Conservation (phyloP, 2,113 vertebrate species). For the Sinocyclocheilus anophthalmus region DNA sequence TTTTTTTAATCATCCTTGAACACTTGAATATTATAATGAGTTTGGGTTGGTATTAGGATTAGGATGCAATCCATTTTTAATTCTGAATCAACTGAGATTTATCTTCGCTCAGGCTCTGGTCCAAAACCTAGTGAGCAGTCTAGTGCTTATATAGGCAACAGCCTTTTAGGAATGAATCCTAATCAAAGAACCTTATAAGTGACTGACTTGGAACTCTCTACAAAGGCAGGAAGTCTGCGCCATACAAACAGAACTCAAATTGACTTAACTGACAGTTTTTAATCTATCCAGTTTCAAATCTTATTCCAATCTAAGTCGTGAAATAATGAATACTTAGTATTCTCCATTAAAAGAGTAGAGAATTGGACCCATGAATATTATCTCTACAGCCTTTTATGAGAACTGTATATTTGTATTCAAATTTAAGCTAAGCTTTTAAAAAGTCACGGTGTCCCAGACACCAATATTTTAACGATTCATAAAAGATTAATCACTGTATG, state of each 20-base stretch:
- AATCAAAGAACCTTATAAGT: not conserved
- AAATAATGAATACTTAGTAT: too few species aligned
- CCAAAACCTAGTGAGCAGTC: not conserved
- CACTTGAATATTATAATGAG: not conserved
- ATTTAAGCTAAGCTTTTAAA: too few species aligned
- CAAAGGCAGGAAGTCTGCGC: not conserved
- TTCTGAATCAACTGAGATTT: not conserved
- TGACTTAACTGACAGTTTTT: not conserved
- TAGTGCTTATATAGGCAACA: not conserved
- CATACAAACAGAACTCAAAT: not conserved
- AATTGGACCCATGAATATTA: too few species aligned
- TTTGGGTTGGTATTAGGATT: not conserved
- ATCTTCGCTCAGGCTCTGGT: not conserved
- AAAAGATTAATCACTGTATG: too few species aligned
- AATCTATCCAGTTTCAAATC: too few species aligned
- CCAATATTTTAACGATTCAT: too few species aligned
- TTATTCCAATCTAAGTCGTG: too few species aligned
- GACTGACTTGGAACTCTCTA: not conserved
- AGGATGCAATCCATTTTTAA: not conserved
- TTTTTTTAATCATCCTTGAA: conserved; percentile 11
- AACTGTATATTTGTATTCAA: too few species aligned
- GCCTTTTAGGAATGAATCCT: not conserved
- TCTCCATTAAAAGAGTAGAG: too few species aligned
- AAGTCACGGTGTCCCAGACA: too few species aligned
- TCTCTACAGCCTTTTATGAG: too few species aligned